Base-by-base conservation (phyloP, 2,113 vertebrate genomes). In the Platichthys flesus region DNA sequence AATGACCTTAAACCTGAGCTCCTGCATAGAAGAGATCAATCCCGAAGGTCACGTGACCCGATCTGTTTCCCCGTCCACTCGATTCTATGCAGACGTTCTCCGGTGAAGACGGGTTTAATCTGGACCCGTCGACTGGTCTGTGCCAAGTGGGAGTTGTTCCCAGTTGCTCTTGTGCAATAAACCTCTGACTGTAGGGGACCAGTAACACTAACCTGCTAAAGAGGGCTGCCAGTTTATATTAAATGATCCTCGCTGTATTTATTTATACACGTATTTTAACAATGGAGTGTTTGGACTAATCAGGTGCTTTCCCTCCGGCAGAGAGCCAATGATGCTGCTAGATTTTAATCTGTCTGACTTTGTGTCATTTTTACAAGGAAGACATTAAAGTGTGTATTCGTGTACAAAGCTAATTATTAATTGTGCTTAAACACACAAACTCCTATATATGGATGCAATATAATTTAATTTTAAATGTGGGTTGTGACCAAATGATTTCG, bases 101-200 rank as follows among this genome's bases (percentile, higher is more conserved):
- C n/a, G 67, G 79, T 40, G 47, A 82, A 84, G 71, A 57, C 58
- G 67, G 83, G 82, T 74, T 28, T 71, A 28, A 59, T 55, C 20
- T 28, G 61, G 65, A 58, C 14, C 23, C 24, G 23, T 20, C 20
- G 9, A 24, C 8, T 18, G 75, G 60, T 65, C 56, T 4, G 78
- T 87, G 85, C 82, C 89, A 86, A 88, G 57, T 37, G 78, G 74
- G 77, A 59, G 63, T 16, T 28, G 55, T 45, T 81, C 81, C 81
- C 79, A n/a, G 79, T 62, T 73, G 76, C 82, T 85, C 28, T 68
- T 67, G 82, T 87, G 86, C 88, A 92, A 90, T 92, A 92, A 87
- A 31, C 31, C 31, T 31, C 31, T 31, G 31, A 31, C 31, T 31
- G 31, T 31, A 31, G 1, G 31, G 31, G 31, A 31, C 31, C 31